phyloP scores from a whole-genome alignment of 2,113 vertebrate genomes.

The Seriola quinqueradiata region DNA sequence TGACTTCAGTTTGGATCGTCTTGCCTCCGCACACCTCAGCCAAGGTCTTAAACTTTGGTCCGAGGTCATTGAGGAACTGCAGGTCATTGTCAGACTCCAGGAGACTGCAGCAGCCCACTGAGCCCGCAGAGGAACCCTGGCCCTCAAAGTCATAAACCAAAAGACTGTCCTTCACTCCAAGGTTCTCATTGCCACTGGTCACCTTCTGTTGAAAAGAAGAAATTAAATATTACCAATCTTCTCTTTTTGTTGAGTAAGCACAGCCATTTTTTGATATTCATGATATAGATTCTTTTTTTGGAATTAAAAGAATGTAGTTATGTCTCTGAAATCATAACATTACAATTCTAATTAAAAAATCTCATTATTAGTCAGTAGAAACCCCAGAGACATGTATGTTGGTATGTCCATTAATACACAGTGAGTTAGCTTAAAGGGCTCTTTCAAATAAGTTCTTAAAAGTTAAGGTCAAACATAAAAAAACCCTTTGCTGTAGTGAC shows the following conservation, averaged over 20 bases:
- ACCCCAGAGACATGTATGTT: no score
- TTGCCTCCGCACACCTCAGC: slow-evolving; percentile 91
- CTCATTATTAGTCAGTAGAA: neutral
- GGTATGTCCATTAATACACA: neutral
- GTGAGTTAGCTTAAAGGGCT: neutral
- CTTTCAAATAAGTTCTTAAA: neutral
- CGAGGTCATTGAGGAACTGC: slow-evolving; percentile 88
- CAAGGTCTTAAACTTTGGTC: slow-evolving; percentile 91
- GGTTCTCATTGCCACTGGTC: slow-evolving; percentile 79
- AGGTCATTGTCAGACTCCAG: slow-evolving; percentile 89
- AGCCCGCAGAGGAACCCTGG: slow-evolving; percentile 84
- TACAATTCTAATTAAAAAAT: neutral
- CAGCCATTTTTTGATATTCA: neutral
- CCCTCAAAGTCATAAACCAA: slow-evolving; percentile 90
- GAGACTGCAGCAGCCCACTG: slow-evolving; percentile 90
- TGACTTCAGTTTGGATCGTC: slow-evolving; percentile 61
- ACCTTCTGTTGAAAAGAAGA: slow-evolving; percentile 82
- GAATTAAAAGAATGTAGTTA: no score
- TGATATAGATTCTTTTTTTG: neutral
- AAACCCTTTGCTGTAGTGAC: neutral
- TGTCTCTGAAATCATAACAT: no score
- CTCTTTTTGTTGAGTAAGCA: neutral
- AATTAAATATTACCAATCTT: neutral
- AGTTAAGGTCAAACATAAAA: no score
- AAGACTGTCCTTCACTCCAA: slow-evolving; percentile 80